A percentile compares a stretch with the other conserved stretches of the same genome.
Conservation (phyloP, 2,888 invertebrate genomes). For the Nemotelus pantherinus region DNA sequence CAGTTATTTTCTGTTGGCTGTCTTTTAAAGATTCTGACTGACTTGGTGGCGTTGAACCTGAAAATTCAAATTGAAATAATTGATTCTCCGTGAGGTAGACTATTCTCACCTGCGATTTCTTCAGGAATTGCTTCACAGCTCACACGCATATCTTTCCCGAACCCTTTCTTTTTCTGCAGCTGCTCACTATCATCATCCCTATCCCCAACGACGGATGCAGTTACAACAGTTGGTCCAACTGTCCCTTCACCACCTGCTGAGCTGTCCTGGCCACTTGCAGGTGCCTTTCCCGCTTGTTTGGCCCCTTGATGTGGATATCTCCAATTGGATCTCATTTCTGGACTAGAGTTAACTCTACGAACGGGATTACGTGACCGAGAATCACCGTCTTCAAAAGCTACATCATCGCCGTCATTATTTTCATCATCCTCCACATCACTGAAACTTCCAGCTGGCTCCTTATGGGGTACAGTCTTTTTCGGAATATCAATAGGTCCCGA, state of each 20-base stretch:
- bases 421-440: constrained; percentile 62
- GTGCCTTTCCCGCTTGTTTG: constrained; percentile 56
- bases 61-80: not conserved
- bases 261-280: constrained; percentile 61
- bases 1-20: constrained; percentile 22
- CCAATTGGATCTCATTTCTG: constrained; percentile 92
- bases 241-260: constrained; percentile 56
- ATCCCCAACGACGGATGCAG: constrained; percentile 44
- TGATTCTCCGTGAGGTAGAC: too few relatives aligned
- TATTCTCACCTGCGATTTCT: constrained; percentile 72
- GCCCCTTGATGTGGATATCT: constrained; percentile 72
- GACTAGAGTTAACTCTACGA: constrained; percentile 88
- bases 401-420: constrained; percentile 61
- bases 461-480: constrained; percentile 67
- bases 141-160: constrained; percentile 80
- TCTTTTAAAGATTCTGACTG: constrained; percentile 62
- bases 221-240: constrained; percentile 53
- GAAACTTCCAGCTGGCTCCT: constrained; percentile 59
- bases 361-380: constrained; percentile 79
- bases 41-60: constrained; percentile 74
- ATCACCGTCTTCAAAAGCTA: constrained; percentile 63
- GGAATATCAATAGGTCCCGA: constrained; percentile 75
- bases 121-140: constrained; percentile 92
- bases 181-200: constrained; percentile 54
- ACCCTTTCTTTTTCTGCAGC: constrained; percentile 68